Evolutionary conservation across 2,888 invertebrate genomes (phyloP).

Genomic region (Parelbella ahira): DNA sequence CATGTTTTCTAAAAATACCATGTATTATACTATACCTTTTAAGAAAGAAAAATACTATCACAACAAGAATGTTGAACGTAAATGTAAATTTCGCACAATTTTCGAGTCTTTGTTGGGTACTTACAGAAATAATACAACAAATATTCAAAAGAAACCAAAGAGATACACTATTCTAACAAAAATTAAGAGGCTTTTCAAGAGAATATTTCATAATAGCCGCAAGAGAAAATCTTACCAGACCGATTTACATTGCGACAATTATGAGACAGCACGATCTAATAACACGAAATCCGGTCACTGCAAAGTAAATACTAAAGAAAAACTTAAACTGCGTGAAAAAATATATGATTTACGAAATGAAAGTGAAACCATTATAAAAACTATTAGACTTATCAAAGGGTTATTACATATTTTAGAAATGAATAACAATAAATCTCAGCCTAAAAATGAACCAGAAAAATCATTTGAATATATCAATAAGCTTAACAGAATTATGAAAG

Average conservation of each 20-base stretch:
- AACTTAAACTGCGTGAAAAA: conserved; percentile 40
- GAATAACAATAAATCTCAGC: conserved; percentile 22
- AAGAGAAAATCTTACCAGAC: conserved; percentile 27
- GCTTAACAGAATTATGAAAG: conserved; percentile 46
- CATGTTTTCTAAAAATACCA: no score
- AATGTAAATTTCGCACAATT: conserved; percentile 6
- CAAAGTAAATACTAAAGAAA: conserved; percentile 37
- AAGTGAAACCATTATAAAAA: conserved; percentile 47
- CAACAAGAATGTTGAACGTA: not conserved
- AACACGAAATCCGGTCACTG: conserved; percentile 51
- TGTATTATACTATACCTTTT: no score
- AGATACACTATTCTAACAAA: conserved; percentile 43
- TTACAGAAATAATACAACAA: conserved; percentile 30
- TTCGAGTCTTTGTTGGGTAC: not conserved
- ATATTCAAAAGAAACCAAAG: conserved; percentile 30
- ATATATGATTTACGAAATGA: conserved; percentile 47
- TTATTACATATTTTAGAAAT: conserved; percentile 37
- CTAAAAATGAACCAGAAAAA: conserved; percentile 15
- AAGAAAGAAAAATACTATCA: not conserved
- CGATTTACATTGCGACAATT: conserved; percentile 31
- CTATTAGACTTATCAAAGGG: conserved; percentile 53
- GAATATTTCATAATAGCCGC: conserved; percentile 39
- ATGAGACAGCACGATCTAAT: conserved; percentile 43
- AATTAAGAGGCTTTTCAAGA: conserved; percentile 49
- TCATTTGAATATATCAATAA: conserved; percentile 39